These are phyloP conservation scores for Papilio gigon DNA, from an alignment of 2,888 invertebrate species.

Conservation along the genomic window DNA sequence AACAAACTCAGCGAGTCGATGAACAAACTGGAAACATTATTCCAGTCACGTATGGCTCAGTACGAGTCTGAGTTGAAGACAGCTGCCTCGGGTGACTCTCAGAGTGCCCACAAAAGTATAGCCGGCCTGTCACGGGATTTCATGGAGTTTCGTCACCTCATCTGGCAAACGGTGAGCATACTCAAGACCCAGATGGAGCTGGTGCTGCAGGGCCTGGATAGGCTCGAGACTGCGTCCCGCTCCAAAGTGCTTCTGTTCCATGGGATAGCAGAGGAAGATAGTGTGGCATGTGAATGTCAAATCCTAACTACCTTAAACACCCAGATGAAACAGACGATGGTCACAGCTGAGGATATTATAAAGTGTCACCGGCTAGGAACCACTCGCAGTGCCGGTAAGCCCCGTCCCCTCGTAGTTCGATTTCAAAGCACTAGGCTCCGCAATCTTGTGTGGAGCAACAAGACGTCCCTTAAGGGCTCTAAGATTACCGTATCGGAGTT, in stretches of 20 bases:
- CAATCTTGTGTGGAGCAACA: not conserved
- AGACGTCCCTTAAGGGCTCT: not conserved
- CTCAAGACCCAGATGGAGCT: not conserved
- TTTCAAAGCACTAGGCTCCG: not conserved
- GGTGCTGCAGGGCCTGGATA: not conserved
- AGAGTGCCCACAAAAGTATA: not conserved
- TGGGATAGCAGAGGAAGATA: conserved; percentile 8
- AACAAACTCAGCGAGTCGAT: not conserved
- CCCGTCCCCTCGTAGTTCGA: not conserved
- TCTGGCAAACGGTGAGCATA: conserved; percentile 3
- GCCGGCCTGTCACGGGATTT: conserved; percentile 7
- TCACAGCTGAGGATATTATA: not conserved
- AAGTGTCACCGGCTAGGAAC: not conserved
- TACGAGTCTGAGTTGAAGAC: not conserved
- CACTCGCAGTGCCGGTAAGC: not conserved
- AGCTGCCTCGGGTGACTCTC: not conserved
- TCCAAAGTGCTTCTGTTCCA: not conserved
- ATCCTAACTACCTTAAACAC: not conserved
- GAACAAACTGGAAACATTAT: conserved; percentile 3
- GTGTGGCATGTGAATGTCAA: not conserved
- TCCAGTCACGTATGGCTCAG: conserved; percentile 7
- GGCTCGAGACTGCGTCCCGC: conserved; percentile 1
- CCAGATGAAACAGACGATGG: not conserved
- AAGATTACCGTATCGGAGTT: conserved; percentile 1
- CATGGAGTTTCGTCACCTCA: conserved; percentile 8